Base-by-base conservation (phyloP, 2,113 vertebrate species). In the Oncorhynchus gorbuscha region DNA sequence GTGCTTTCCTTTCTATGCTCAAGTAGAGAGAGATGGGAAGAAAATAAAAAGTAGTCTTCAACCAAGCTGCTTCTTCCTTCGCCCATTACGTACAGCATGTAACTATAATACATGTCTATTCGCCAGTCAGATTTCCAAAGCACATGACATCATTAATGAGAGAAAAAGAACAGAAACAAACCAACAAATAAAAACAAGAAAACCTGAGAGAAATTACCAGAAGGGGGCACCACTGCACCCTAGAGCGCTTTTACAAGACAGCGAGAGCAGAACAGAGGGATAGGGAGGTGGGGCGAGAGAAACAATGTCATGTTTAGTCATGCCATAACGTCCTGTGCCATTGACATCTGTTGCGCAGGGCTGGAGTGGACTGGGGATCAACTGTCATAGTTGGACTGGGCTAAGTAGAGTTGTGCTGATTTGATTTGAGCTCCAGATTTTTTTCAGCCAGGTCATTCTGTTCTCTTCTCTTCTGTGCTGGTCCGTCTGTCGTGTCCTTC, bases 131-230 rank as follows among this genome's bases (percentile, higher is more conserved):
- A 55, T 55, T 55, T 16, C 51, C 51, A 18, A 18, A 55, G 14
- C 16, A 55, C 14, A 55, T 55, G 16, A 18, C 12, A 55, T 55
- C 51, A 18, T 4, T 5, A 18, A 55, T 18, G 65, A 85, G 72
- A 83, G 69, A 77, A 74, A 65, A 39, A 39, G 39, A 39, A 39
- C 20, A 70, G 55, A 70, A 22, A 74, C 71, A 55, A 74, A 74
- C 32, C 5, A 76, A 13, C 20, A 13, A 55, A 75, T 16, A 55
- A 49, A 66, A n/a, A 65, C 6, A 59, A 80, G 48, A 88, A 85
- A 79, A 88, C 91, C 89, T 92, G 91, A 91, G 88, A 89, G 84
- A 88, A 81, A 87, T 82, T 82, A 87, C 87, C 90, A 91, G 83
- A 82, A 80, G 91, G 81, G 84, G 89, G 88, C 90, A 89, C 86